Percentiles rank a stretch among this genome's conserved stretches.
Conservation (phyloP, 2,888 invertebrate genomes). For the Tiphia femorata region DNA sequence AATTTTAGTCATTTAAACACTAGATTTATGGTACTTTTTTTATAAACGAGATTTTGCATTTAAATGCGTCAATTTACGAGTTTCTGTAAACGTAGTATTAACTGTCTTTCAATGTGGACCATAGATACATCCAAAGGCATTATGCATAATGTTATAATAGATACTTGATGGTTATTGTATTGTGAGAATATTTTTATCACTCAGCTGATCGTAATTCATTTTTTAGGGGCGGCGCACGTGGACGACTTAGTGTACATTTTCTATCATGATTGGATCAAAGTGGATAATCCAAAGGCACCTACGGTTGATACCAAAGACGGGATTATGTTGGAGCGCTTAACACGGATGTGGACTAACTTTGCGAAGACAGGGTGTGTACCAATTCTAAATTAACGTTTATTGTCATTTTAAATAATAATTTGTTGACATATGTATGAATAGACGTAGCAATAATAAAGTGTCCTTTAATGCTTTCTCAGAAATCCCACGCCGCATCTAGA, state of each 20-base stretch:
- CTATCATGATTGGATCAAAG: slow-evolving; percentile 52
- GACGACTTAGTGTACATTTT: slow-evolving; percentile 76
- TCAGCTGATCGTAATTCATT: too few relatives aligned
- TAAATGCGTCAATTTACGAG: too few relatives aligned
- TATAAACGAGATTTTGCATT: too few relatives aligned
- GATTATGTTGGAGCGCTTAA: slow-evolving; percentile 45
- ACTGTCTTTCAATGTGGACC: too few relatives aligned
- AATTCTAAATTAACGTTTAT: slow-evolving; percentile 13
- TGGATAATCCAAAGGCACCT: slow-evolving; percentile 20
- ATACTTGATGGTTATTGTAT: background rate
- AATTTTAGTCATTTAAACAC: too few relatives aligned
- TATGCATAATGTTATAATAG: too few relatives aligned
- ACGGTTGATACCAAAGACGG: slow-evolving; percentile 45
- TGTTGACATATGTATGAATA: too few relatives aligned
- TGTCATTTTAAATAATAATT: background rate
- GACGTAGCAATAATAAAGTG: background rate
- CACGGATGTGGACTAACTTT: slow-evolving; percentile 57
- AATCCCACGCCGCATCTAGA: slow-evolving; percentile 50
- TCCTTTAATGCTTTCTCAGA: slow-evolving; percentile 32
- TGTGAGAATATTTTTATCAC: background rate
- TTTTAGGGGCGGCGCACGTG: slow-evolving; percentile 73
- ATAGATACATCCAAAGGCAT: too few relatives aligned
- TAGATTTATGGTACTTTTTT: too few relatives aligned
- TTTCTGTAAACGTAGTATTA: too few relatives aligned
- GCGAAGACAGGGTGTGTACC: slow-evolving; percentile 60